Evolutionary conservation across 2,113 vertebrate genomes (phyloP).

Genomic region (Mormoops blainvillei): DNA sequence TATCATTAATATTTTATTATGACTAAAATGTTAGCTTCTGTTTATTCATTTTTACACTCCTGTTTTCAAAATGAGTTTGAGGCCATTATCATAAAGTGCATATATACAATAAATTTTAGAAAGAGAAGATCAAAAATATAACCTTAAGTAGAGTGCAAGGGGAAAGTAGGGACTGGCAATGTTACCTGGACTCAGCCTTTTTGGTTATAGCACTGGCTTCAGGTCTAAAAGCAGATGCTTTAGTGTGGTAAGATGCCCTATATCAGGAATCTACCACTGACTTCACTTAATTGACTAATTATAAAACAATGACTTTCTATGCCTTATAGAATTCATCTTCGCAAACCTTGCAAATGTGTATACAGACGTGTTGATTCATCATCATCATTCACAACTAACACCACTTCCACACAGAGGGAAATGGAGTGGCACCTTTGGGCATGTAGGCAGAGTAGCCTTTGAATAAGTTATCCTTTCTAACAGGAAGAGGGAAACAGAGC

Average conservation of each 20-base stretch:
- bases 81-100: background rate
- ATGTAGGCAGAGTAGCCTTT: background rate
- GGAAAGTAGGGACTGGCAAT: background rate
- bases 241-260: background rate
- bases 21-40: background rate
- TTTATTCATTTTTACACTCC: background rate
- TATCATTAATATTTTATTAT: background rate
- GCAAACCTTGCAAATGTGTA: background rate
- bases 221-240: background rate
- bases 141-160: background rate
- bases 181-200: background rate
- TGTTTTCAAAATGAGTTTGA: conserved; percentile 20
- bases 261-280: background rate
- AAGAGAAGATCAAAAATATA: background rate
- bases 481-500: background rate
- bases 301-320: background rate
- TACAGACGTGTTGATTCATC: background rate
- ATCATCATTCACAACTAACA: background rate
- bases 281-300: background rate
- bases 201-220: background rate
- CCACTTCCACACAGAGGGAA: background rate
- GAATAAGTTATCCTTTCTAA: background rate
- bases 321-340: background rate
- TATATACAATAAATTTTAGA: background rate
- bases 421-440: background rate